These are phyloP conservation scores for Plusia festucae DNA, from an alignment of 2,888 invertebrate species.

Conservation along the genomic window DNA sequence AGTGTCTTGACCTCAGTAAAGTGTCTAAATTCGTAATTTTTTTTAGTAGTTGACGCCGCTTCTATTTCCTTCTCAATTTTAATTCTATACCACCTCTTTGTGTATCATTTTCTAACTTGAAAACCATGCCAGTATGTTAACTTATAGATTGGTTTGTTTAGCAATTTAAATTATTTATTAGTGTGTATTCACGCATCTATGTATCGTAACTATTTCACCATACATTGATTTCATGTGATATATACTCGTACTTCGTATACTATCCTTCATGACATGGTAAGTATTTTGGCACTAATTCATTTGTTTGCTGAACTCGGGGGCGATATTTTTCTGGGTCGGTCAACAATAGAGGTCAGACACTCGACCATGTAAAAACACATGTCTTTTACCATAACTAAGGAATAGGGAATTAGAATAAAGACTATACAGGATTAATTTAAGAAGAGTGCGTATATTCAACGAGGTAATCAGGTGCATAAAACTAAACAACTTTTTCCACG, in stretches of 20 bases:
- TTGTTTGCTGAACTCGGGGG: background rate
- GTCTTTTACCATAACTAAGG: background rate
- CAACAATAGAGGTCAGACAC: background rate
- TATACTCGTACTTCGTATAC: background rate
- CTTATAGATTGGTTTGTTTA: too few relatives aligned
- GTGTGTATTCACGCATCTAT: too few relatives aligned
- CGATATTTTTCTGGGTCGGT: background rate
- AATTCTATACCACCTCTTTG: background rate
- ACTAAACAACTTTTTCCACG: too few relatives aligned
- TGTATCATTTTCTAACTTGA: background rate
- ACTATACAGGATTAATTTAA: too few relatives aligned
- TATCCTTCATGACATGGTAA: background rate
- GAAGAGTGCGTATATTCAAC: too few relatives aligned
- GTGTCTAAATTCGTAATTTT: background rate
- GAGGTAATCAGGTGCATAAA: too few relatives aligned
- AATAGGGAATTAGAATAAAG: background rate
- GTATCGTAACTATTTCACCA: background rate
- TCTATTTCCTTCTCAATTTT: background rate
- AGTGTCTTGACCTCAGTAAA: background rate
- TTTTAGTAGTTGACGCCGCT: background rate
- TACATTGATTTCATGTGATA: background rate
- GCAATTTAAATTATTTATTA: too few relatives aligned
- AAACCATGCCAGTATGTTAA: background rate
- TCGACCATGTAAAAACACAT: background rate
- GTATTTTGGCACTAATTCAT: conserved; percentile 7